These are phyloP conservation scores for Tetranychus piercei DNA, from an alignment of 2,888 invertebrate genomes.

Conservation along the genomic window DNA sequence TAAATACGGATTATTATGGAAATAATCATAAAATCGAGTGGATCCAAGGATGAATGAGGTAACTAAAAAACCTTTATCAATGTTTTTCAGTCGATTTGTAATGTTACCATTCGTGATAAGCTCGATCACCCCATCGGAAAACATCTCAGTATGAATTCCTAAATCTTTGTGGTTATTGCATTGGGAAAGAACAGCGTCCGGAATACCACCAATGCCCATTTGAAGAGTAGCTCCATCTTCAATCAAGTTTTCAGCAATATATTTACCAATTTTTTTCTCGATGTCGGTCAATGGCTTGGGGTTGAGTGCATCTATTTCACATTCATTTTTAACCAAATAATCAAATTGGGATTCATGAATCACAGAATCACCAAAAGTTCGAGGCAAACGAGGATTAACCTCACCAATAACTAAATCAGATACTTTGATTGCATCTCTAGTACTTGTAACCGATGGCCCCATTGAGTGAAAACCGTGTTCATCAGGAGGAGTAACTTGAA, in stretches of 20 bases:
- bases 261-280: slow-evolving; percentile 61
- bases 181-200: slow-evolving; percentile 35
- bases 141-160: slow-evolving; percentile 38
- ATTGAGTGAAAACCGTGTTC: slow-evolving; percentile 36
- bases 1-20: slow-evolving; percentile 37
- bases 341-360: slow-evolving; percentile 81
- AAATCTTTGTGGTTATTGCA: slow-evolving; percentile 34
- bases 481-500: slow-evolving; percentile 33
- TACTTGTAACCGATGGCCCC: slow-evolving; percentile 35
- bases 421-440: slow-evolving; percentile 34
- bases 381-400: slow-evolving; percentile 69
- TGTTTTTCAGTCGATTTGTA: slow-evolving; percentile 35
- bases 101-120: slow-evolving; percentile 34
- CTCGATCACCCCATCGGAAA: slow-evolving; percentile 37
- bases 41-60: slow-evolving; percentile 36
- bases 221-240: slow-evolving; percentile 80
- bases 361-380: slow-evolving; percentile 77
- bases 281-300: slow-evolving; percentile 40
- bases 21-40: slow-evolving; percentile 35
- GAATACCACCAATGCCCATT: slow-evolving; percentile 44
- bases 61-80: slow-evolving; percentile 35
- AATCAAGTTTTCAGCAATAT: slow-evolving; percentile 73
- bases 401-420: slow-evolving; percentile 38
- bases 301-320: slow-evolving; percentile 48
- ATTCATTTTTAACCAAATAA: slow-evolving; percentile 47